These are phyloP conservation scores for Medauroidea extradentata DNA, from an alignment of 1,140 invertebrate species.

Conservation along the genomic window DNA sequence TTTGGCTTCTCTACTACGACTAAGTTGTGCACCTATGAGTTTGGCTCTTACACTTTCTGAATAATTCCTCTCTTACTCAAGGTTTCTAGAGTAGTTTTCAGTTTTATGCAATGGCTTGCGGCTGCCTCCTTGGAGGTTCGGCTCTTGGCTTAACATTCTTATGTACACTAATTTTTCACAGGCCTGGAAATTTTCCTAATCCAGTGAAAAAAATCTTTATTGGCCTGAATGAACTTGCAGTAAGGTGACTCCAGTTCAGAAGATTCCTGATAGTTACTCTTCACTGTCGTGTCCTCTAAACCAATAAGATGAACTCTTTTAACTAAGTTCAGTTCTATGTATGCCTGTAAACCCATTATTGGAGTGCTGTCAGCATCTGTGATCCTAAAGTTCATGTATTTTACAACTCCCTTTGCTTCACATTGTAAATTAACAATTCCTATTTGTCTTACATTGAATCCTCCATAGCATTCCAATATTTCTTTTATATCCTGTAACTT, in stretches of 20 bases:
- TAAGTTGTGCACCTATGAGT: slow-evolving; percentile 6
- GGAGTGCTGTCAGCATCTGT: slow-evolving; percentile 11
- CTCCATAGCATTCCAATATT: slow-evolving; percentile 23
- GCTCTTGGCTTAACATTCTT: slow-evolving; percentile 26
- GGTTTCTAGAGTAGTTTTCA: slow-evolving; percentile 33
- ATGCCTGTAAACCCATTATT: slow-evolving; percentile 16
- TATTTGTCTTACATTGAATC: slow-evolving; percentile 16
- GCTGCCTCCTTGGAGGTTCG: slow-evolving; percentile 33
- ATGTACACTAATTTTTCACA: slow-evolving; percentile 19
- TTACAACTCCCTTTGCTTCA: background rate
- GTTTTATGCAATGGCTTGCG: slow-evolving; percentile 31
- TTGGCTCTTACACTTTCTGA: slow-evolving; percentile 11
- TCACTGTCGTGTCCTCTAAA: background rate
- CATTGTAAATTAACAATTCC: background rate
- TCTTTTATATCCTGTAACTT: slow-evolving; percentile 14
- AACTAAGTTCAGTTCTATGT: slow-evolving; percentile 6
- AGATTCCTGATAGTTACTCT: background rate
- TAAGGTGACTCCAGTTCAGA: background rate
- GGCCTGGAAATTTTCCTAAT: slow-evolving; percentile 6
- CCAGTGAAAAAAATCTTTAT: slow-evolving; percentile 5
- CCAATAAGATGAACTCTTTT: background rate
- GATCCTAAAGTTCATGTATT: slow-evolving; percentile 5
- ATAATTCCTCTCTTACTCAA: slow-evolving; percentile 21
- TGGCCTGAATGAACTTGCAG: background rate
- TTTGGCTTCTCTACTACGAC: slow-evolving; percentile 11